These are phyloP conservation scores for Pseudachorutes palmiensis DNA, from an alignment of 1,140 invertebrate genomes.

Conservation along the genomic window DNA sequence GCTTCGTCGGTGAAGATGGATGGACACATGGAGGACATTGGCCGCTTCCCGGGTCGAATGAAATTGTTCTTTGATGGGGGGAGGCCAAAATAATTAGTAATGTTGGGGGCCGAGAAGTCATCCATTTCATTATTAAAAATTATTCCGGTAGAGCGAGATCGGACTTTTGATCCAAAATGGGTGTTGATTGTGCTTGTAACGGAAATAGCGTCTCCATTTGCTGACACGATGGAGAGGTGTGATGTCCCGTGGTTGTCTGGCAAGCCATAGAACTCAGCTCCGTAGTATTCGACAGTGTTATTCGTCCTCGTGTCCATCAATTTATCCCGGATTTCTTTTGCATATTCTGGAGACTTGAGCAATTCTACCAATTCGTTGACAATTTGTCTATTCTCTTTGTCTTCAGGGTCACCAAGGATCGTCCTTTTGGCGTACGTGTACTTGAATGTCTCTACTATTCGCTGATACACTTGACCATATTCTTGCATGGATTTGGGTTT, in stretches of 20 bases:
- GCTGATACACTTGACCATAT: constrained; percentile 56
- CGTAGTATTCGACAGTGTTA: constrained; percentile 60
- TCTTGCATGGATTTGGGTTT: neutral
- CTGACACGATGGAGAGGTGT: constrained; percentile 75
- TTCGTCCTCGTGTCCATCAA: constrained; percentile 64
- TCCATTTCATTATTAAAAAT: constrained; percentile 92
- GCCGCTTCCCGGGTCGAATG: constrained; percentile 63
- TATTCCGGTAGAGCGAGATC: constrained; percentile 74
- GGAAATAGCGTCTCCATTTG: constrained; percentile 84
- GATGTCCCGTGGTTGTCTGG: constrained; percentile 74
- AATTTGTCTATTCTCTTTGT: constrained; percentile 54
- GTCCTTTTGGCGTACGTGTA: constrained; percentile 78
- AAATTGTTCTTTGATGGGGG: constrained; percentile 71
- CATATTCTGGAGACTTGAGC: constrained; percentile 49
- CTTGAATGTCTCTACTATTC: constrained; percentile 84
- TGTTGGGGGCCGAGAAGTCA: constrained; percentile 77
- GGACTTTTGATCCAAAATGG: constrained; percentile 68
- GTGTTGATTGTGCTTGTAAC: constrained; percentile 87
- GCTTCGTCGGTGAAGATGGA: constrained; percentile 64
- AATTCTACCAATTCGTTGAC: constrained; percentile 12
- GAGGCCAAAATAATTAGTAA: constrained; percentile 66
- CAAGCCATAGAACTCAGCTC: constrained; percentile 46
- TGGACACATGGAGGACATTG: constrained; percentile 87
- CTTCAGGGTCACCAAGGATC: constrained; percentile 73
- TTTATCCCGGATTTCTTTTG: constrained; percentile 50